Evolutionary conservation across 2,113 vertebrate genomes (phyloP).

Genomic region (Acanthochromis polyacanthus): DNA sequence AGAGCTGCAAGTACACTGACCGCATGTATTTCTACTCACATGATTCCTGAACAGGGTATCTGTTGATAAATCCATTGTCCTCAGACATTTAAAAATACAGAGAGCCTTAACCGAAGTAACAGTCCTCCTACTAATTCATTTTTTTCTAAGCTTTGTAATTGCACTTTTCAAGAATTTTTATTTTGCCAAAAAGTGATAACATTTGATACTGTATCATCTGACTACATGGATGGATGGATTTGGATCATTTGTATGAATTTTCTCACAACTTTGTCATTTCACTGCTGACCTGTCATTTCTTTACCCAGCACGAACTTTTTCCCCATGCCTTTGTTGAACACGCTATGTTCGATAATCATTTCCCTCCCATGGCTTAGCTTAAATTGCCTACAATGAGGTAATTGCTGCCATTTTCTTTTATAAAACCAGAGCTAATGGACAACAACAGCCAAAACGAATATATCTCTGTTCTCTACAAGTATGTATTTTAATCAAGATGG

Average conservation of each 20-base stretch:
- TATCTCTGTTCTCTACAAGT: constrained; percentile 27
- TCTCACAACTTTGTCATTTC: constrained; percentile 7
- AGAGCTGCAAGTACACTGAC: background rate
- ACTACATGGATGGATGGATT: constrained; percentile 19
- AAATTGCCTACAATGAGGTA: constrained; percentile 21
- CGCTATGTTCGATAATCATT: constrained; percentile 9
- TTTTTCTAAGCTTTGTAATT: constrained; percentile 52
- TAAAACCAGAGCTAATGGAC: constrained; percentile 36
- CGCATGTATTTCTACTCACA: background rate
- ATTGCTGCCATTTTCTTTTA: constrained; percentile 13
- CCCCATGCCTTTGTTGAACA: constrained; percentile 26
- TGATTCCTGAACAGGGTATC: background rate
- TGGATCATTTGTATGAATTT: constrained; percentile 40
- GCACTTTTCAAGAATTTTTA: constrained; percentile 66
- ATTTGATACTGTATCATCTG: constrained; percentile 48
- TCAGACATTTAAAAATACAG: background rate
- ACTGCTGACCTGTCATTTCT: constrained; percentile 40
- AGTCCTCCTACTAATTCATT: background rate
- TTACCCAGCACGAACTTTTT: constrained; percentile 6
- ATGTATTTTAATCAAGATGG: constrained; percentile 58
- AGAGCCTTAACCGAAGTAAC: constrained; percentile 18
- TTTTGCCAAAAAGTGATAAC: constrained; percentile 30
- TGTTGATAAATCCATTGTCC: constrained; percentile 7
- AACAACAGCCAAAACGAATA: constrained; percentile 49
- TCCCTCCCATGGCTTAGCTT: background rate